A percentile compares a stretch with the other conserved stretches of the same genome.
Evolutionary conservation across 1,140 invertebrate genomes (phyloP).

Genomic region (Ceratosolen fusciceps): DNA sequence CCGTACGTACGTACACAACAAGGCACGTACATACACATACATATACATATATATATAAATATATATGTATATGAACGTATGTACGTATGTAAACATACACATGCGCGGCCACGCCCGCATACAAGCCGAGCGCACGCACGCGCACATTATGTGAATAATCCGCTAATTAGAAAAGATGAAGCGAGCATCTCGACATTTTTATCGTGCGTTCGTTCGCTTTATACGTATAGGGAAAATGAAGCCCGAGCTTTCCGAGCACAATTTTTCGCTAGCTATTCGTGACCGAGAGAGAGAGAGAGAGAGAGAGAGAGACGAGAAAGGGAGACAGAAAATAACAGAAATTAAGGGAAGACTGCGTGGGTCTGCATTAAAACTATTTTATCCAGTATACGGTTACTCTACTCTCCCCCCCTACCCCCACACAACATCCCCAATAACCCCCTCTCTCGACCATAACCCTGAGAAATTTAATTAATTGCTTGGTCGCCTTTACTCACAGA

Average conservation of each 20-base stretch:
- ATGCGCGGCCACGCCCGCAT: background rate
- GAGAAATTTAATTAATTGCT: constrained; percentile 2
- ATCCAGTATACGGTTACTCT: background rate
- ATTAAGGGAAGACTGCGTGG: background rate
- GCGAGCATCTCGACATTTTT: constrained; percentile 41
- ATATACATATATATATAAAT: too few relatives aligned
- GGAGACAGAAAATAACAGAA: background rate
- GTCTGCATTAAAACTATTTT: constrained; percentile 1
- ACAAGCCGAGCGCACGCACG: too few relatives aligned
- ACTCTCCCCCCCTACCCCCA: too few relatives aligned
- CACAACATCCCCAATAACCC: too few relatives aligned
- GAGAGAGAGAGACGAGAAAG: background rate
- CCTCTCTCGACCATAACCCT: too few relatives aligned
- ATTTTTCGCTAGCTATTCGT: background rate
- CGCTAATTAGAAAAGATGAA: constrained; percentile 53
- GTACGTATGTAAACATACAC: background rate
- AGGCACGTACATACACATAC: too few relatives aligned
- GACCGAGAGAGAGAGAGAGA: background rate
- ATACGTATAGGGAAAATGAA: background rate
- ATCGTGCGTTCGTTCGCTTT: constrained; percentile 27
- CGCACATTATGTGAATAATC: constrained; percentile 5
- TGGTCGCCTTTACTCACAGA: background rate
- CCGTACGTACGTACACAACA: too few relatives aligned
- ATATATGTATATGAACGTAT: too few relatives aligned
- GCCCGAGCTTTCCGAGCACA: background rate